Evolutionary conservation across 1,140 invertebrate genomes (phyloP).

Genomic region (Cyclargus thomasi): DNA sequence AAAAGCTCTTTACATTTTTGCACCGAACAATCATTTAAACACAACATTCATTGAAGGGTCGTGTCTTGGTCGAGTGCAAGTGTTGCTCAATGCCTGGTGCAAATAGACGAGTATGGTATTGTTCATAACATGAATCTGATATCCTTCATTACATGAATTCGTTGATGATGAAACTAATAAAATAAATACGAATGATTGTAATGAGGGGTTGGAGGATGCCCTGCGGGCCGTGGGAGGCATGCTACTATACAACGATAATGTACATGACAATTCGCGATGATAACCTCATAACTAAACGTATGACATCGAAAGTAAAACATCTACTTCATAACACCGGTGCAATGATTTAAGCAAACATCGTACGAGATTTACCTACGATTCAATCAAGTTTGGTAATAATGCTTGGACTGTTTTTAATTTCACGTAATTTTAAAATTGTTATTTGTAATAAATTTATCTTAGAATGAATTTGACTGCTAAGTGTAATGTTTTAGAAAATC

Average conservation of each 20-base stretch:
- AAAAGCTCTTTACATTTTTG: conserved; percentile 52
- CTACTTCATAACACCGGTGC: conserved; percentile 65
- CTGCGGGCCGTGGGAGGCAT: conserved; percentile 73
- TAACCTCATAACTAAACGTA: conserved; percentile 55
- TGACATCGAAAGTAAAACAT: conserved; percentile 63
- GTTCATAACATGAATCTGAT: conserved; percentile 29
- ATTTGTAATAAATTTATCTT: background rate
- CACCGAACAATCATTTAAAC: conserved; percentile 48
- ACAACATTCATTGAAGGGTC: conserved; percentile 33
- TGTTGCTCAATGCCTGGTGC: conserved; percentile 58
- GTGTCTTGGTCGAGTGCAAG: conserved; percentile 38
- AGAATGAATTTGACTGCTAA: background rate
- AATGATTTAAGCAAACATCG: conserved; percentile 62
- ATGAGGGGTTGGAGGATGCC: conserved; percentile 77
- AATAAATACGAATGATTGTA: conserved; percentile 62
- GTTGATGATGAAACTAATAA: conserved; percentile 68
- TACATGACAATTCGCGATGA: conserved; percentile 61
- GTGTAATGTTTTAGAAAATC: background rate
- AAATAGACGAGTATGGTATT: conserved; percentile 48
- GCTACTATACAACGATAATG: conserved; percentile 69
- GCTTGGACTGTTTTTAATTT: background rate
- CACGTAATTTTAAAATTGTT: background rate
- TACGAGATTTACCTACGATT: conserved; percentile 46
- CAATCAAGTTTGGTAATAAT: conserved; percentile 50
- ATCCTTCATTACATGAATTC: conserved; percentile 41